These are phyloP conservation scores for Trilocha varians DNA, from an alignment of 2,888 invertebrate genomes.

Conservation along the genomic window DNA sequence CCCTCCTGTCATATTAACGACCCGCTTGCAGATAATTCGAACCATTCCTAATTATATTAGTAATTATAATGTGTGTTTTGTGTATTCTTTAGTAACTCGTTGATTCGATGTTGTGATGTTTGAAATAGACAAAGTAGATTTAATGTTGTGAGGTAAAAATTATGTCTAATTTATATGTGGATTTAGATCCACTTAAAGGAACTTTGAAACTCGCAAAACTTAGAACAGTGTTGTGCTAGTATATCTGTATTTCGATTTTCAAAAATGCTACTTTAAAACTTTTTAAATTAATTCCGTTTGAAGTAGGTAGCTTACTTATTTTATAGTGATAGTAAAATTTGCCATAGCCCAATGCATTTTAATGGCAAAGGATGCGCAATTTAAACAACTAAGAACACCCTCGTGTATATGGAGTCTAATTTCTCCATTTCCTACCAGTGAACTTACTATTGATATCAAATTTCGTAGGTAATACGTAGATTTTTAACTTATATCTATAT, in stretches of 20 bases:
- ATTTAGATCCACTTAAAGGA: not conserved
- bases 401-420: slow-evolving; percentile 3
- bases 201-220: not conserved
- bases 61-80: not conserved
- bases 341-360: no score
- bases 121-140: not conserved
- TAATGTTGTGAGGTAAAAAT: not conserved
- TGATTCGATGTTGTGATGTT: not conserved
- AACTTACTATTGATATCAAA: not conserved
- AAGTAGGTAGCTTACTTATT: no score
- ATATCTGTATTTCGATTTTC: no score
- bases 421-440: not conserved
- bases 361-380: no score
- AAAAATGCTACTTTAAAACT: no score
- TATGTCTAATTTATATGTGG: not conserved
- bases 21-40: not conserved
- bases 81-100: not conserved
- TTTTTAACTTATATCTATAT: not conserved
- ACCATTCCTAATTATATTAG: not conserved
- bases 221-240: no score
- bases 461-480: not conserved
- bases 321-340: no score
- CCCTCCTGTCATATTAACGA: not conserved
- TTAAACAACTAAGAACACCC: slow-evolving; percentile 11
- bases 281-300: no score